Evolutionary conservation across 92 coral and sea anemone genomes (phyloP).

Genomic region (Parazoanthus atlanticus): DNA sequence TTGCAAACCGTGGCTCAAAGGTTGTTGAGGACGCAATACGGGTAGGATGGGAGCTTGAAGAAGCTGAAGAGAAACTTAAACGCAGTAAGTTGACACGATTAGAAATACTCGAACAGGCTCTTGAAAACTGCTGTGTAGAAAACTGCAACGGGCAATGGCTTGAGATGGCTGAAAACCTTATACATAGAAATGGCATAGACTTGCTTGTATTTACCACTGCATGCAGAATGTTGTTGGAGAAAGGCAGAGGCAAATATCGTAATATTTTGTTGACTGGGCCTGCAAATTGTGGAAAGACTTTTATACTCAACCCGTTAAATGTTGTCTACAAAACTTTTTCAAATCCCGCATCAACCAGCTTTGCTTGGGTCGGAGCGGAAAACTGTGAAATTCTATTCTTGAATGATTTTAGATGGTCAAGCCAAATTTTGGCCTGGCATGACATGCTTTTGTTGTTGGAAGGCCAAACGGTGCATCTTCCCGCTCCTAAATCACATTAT

Average conservation of each 20-base stretch:
- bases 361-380: slow-evolving; percentile 40
- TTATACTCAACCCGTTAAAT: slow-evolving; percentile 9
- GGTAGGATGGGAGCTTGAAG: slow-evolving; percentile 54
- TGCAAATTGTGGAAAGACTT: slow-evolving; percentile 34
- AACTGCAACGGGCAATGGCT: no score
- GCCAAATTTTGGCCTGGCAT: slow-evolving; percentile 37
- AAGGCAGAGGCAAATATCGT: no score
- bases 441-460: slow-evolving; percentile 36
- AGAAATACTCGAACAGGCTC: slow-evolving; percentile 32
- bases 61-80: slow-evolving; percentile 40
- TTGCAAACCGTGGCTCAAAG: slow-evolving; percentile 57
- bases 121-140: slow-evolving; percentile 39
- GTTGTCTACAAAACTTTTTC: slow-evolving; percentile 6
- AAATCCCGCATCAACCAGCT: slow-evolving; percentile 16
- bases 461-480: slow-evolving; percentile 32
- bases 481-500: slow-evolving; percentile 27
- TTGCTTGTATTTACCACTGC: no score
- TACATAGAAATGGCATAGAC: no score
- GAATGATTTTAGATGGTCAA: slow-evolving; percentile 27
- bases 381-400: background rate
- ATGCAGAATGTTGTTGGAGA: no score
- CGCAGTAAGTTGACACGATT: slow-evolving; percentile 31
- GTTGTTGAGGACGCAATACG: slow-evolving; percentile 38
- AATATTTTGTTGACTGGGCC: slow-evolving; percentile 39
- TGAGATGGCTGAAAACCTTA: no score